Percentiles rank a stretch among this genome's conserved stretches.
These are phyloP conservation scores for Lasius platythorax DNA, from an alignment of 2,888 invertebrate species.

Conservation along the genomic window DNA sequence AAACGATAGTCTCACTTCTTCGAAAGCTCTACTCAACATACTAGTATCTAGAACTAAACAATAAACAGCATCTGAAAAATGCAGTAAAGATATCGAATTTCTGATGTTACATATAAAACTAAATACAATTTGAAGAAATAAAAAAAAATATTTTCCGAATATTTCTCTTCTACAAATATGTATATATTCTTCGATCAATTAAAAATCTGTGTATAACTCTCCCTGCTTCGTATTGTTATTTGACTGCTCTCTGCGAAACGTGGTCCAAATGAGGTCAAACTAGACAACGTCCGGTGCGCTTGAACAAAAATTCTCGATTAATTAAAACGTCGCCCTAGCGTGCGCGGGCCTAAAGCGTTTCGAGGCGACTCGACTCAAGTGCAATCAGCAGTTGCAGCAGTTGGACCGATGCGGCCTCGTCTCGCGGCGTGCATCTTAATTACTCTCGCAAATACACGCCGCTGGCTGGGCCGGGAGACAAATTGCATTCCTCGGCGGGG, in stretches of 20 bases:
- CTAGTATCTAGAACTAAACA: not conserved
- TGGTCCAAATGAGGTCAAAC: not conserved
- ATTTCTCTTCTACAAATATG: not conserved
- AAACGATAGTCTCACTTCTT: conserved; percentile 1
- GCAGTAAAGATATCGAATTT: not conserved
- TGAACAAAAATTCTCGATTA: conserved; percentile 31
- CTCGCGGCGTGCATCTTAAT: conserved; percentile 49
- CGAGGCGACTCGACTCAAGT: conserved; percentile 18
- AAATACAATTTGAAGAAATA: not conserved
- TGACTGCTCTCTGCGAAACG: not conserved
- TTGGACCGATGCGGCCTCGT: conserved; percentile 19
- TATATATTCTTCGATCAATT: not conserved
- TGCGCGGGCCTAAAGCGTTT: not conserved
- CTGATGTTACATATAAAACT: not conserved
- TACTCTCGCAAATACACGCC: conserved; percentile 50
- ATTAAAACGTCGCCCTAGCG: conserved; percentile 12
- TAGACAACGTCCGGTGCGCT: not conserved
- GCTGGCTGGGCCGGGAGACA: conserved; percentile 37
- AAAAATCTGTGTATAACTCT: not conserved
- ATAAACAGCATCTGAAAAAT: not conserved
- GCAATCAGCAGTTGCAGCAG: conserved; percentile 32
- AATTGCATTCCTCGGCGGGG: conserved; percentile 66
- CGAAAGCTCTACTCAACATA: conserved; percentile 21
- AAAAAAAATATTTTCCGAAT: not conserved
- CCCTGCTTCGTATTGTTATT: not conserved